Base-by-base conservation (phyloP, 2,888 invertebrate species). In the Pollenia griseotomentosa region DNA sequence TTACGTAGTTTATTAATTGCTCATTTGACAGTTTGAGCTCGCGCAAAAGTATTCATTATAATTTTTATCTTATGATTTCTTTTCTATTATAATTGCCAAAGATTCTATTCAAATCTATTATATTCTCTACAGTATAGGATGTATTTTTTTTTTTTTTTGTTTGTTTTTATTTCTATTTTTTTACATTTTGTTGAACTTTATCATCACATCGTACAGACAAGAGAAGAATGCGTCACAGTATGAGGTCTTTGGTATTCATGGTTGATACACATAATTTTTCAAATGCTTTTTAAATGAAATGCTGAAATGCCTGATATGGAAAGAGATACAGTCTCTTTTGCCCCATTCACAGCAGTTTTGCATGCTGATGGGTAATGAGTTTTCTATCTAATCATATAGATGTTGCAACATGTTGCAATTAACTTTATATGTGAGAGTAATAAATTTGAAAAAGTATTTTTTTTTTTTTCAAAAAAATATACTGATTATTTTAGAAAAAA, bases 1-100 rank as follows among this genome's bases (percentile, higher is more conserved):
- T 88, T 87, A 85, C 87, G 89, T 89, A 85, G 82, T 85, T 89
- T 89, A 88, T 89, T 89, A 89, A 89, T 89, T 89, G 88, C 88
- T 88, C 88, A 88, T 89, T 88, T 89, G 89, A 89, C 89, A 89
- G 88, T 88, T 87, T 77, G 80, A 81, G 83, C 77, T 80, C 80
- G 78, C 59, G 77, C 78, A 81, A 73, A 77, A 80, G 73, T 84
- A 82, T 81, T 87, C 78, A 82, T 84, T 87, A 79, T 82, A 61
- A 77, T 81, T 81, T 78, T 71, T 68, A 55, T 84, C 23, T 70
- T 75, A 12, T 66, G 14, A 51, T 75, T 73, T 77, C 44, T 66
- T 61, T 74, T 63, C 4, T 23, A 48, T 46, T 63, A 48, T 23
- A 74, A 68, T 68, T 65, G 51, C 23, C 48, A 19, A 65, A 11